Evolutionary conservation across 1,140 invertebrate genomes (phyloP), one percentile per base, ranked within the genome.

Genomic region (Limonius californicus): DNA sequence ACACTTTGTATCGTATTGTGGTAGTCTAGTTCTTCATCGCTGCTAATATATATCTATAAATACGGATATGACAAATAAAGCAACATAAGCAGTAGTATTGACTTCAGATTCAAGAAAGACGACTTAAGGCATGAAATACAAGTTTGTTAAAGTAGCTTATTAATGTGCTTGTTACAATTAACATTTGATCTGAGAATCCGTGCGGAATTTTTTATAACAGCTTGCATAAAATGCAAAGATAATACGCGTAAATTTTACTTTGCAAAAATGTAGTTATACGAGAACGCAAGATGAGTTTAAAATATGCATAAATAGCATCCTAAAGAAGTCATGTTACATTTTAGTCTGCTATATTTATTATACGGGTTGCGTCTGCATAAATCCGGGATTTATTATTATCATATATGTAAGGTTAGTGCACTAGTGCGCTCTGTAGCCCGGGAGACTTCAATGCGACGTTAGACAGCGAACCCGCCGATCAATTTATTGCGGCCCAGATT

Each of bases 301-400:
- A 69, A 69, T 68, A 65, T 69, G 63, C 63, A 63, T 63, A 69
- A 67, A 68, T 69, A 68, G 45, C 61, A 30, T 68, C 54, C 15
- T 65, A 65, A 69, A 65, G 66, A 68, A 69, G 63, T 67, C 68
- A 65, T 64, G 66, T 65, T 69, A 69, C 66, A 64, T 69, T 68
- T 69, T 65, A 64, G 65, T 65, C 63, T 68, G 63, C 59, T 61
- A 67, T 69, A 68, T 67, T 69, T 69, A 69, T 69, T 64, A 54
- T 59, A 57, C 54, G 56, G 59, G 55, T 53, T 57, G 62, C 62
- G 60, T 66, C 64, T 45, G 42, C 62, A 68, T 68, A 70, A 66
- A 64, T 54, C 59, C 35, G 57, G 63, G 63, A 70, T 68, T 68
- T 70, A 68, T 70, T 68, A 65, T 66, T 62, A 68, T 66, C 64